These are phyloP conservation scores for Cyanistes caeruleus DNA, from an alignment of 2,113 vertebrate species.

Conservation along the genomic window DNA sequence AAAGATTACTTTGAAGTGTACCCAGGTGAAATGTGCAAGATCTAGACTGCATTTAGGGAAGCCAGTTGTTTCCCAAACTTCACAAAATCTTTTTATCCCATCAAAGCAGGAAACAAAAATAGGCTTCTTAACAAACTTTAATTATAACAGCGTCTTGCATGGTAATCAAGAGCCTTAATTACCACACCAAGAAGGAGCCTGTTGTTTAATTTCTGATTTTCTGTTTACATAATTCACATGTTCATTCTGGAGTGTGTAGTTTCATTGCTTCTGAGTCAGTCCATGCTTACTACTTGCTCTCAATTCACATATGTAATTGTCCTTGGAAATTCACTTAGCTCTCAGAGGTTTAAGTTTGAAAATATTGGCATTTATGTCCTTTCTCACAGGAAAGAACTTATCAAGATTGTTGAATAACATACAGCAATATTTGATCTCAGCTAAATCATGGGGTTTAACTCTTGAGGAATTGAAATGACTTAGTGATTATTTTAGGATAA, in stretches of 20 bases:
- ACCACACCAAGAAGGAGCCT: background rate
- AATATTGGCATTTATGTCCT: background rate
- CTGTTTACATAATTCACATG: conserved; percentile 11
- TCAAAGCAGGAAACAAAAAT: background rate
- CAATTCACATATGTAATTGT: background rate
- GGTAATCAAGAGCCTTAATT: conserved; percentile 19
- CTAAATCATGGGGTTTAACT: background rate
- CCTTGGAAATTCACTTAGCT: background rate
- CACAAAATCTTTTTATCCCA: background rate
- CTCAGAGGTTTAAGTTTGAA: background rate
- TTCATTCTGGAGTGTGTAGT: background rate
- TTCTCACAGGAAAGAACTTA: background rate
- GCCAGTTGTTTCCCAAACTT: background rate
- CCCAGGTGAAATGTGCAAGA: background rate
- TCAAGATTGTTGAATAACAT: rapidly evolving
- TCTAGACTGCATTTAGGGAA: background rate
- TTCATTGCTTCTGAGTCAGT: background rate
- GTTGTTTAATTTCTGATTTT: conserved; percentile 3
- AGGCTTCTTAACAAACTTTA: background rate
- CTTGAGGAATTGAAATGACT: background rate
- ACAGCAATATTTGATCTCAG: background rate
- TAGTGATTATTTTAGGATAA: background rate
- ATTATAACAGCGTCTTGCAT: background rate
- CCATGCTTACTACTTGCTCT: background rate
- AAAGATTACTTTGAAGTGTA: background rate